Base-by-base conservation (phyloP, 1,140 invertebrate genomes). In the Bombus balteatus region DNA sequence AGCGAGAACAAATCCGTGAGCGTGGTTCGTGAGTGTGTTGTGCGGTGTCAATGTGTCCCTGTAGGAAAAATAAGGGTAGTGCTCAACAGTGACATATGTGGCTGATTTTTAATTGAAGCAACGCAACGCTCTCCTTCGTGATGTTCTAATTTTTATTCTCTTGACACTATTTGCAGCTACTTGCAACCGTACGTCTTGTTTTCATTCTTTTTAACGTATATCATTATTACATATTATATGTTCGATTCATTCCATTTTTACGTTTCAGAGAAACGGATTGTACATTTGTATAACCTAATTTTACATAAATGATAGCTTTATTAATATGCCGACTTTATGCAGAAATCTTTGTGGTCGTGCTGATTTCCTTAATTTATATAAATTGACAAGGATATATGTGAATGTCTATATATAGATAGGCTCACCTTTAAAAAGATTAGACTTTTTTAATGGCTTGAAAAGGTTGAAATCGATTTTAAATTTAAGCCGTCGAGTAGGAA, bases 11-110 rank as follows among this genome's bases (percentile, higher is more conserved):
- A 41, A 65, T 80, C 76, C 66, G 76, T 62, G 34, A 71, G n/a
- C 18, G 5, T 6, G 18, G 18, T 53, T 53, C 47, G 47, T 53
- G 47, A 53, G 6, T 53, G 18, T 41, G n/a, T 71, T 12, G 59
- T 34, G n/a, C 34, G 39, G 66, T 71, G 37, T 76, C 47, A 72
- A 84, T 84, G 75, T 79, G 37, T 84, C 25, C 39, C 37, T 47
- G n/a, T 78, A 34, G 18, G 41, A 68, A 72, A 80, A 79, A 79
- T 80, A 85, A 80, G 76, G 76, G 66, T 80, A 85, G 83, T 62
- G 76, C n/a, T 80, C n/a, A 22, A 43, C 34, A 65, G 66, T 80
- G 83, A 70, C 76, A 80, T 85, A 85, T 85, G 76, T 72, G 76
- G 43, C 68, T 72, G 15, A 62, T 72, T 62, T 71, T 85, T 85